Evolutionary conservation across 2,797 vertebrate species (phyloP).

Genomic region (Tolypeutes matacus): DNA sequence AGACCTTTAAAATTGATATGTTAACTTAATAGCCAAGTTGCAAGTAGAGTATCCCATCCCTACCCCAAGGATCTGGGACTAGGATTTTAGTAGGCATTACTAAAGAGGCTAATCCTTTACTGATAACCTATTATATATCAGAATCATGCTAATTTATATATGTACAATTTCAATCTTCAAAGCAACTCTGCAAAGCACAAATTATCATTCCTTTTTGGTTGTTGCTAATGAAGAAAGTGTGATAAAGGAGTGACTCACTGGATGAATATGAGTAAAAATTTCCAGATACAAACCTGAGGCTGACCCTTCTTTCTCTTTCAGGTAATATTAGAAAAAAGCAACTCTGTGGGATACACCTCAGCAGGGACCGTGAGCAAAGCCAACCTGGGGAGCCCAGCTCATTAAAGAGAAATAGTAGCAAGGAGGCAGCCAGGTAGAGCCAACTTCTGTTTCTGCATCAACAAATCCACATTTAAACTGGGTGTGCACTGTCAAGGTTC

Average conservation of each 20-base stretch:
- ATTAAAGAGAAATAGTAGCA: not conserved
- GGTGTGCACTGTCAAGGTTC: not conserved
- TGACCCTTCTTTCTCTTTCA: not conserved
- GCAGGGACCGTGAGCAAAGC: fast-evolving
- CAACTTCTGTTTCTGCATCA: not conserved
- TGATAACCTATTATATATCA: not conserved
- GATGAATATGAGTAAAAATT: not conserved
- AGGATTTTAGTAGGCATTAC: not conserved
- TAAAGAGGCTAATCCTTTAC: not conserved
- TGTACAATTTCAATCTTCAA: not conserved
- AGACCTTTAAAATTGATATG: not conserved
- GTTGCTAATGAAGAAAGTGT: not conserved
- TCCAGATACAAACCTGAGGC: not conserved
- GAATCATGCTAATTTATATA: not conserved
- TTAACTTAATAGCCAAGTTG: not conserved
- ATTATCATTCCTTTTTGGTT: not conserved
- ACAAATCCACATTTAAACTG: not conserved
- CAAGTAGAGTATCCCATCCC: not conserved
- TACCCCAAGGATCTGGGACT: not conserved
- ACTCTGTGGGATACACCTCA: not conserved
- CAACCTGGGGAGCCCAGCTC: not conserved
- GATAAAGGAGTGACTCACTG: not conserved
- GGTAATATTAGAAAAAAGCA: not conserved
- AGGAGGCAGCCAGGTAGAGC: fast-evolving
- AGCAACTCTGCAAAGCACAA: not conserved